A percentile compares a stretch with the other conserved stretches of the same genome.
Conservation (phyloP, 2,888 invertebrate genomes). For the Caenorhabditis afra region DNA sequence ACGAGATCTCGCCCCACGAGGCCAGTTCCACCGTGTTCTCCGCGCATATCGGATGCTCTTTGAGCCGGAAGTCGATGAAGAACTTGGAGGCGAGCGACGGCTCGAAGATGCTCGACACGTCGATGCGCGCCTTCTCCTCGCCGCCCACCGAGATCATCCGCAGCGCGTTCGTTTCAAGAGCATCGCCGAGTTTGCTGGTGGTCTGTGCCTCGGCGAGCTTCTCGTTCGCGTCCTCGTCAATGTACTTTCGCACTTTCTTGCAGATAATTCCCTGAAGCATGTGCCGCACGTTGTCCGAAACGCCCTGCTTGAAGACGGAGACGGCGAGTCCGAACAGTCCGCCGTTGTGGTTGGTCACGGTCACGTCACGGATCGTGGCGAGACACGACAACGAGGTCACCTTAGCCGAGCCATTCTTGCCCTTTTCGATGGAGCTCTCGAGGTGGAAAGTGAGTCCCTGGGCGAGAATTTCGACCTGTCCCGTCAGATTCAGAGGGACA, state of each 20-base stretch:
- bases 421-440: slow-evolving; percentile 67
- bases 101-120: slow-evolving; percentile 53
- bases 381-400: slow-evolving; percentile 64
- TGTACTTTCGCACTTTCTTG: slow-evolving; percentile 70
- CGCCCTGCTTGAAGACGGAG: slow-evolving; percentile 74
- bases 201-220: slow-evolving; percentile 71
- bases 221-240: slow-evolving; percentile 72
- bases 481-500: slow-evolving; percentile 72
- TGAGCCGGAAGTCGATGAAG: slow-evolving; percentile 64
- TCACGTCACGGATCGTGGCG: slow-evolving; percentile 65
- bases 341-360: slow-evolving; percentile 74
- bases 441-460: slow-evolving; percentile 70
- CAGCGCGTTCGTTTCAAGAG: slow-evolving; percentile 65
- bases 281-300: slow-evolving; percentile 72
- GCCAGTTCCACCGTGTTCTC: slow-evolving; percentile 69
- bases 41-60: slow-evolving; percentile 67
- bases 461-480: slow-evolving; percentile 72
- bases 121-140: slow-evolving; percentile 40
- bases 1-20: slow-evolving; percentile 70
- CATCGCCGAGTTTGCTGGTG: slow-evolving; percentile 63
- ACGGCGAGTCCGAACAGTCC: slow-evolving; percentile 74
- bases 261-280: slow-evolving; percentile 71
- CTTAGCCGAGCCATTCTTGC: slow-evolving; percentile 64
- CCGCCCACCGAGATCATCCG: slow-evolving; percentile 56
- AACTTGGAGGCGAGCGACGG: slow-evolving; percentile 51